Evolutionary conservation across 2,888 invertebrate genomes (phyloP).

Genomic region (Sarcophaga rosellei): DNA sequence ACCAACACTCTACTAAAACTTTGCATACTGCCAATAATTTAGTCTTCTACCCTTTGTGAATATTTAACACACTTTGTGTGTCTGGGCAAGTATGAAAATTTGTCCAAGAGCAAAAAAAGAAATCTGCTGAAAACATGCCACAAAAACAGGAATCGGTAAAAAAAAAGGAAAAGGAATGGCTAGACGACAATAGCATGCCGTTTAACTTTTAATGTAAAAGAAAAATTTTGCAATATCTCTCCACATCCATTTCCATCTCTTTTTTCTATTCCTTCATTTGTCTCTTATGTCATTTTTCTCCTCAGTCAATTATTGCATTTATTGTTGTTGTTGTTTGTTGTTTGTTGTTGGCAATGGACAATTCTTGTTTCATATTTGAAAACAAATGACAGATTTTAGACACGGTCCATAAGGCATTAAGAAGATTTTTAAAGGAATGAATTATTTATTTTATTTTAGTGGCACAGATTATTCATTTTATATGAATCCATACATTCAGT

Average conservation of each 20-base stretch:
- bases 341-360: constrained; percentile 10
- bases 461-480: not conserved
- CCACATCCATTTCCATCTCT: not conserved
- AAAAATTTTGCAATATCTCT: constrained; percentile 8
- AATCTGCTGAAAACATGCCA: constrained; percentile 2
- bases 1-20: not conserved
- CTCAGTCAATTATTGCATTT: not conserved
- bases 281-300: constrained; percentile 11
- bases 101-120: too few relatives aligned
- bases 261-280: not conserved
- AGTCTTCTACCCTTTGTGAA: not conserved
- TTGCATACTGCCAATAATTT: constrained; percentile 17
- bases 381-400: not conserved
- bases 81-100: not conserved
- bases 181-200: not conserved
- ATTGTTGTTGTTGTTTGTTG: not conserved
- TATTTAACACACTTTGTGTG: constrained; percentile 28
- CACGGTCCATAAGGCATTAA: not conserved
- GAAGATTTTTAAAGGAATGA: not conserved
- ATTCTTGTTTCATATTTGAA: not conserved
- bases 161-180: not conserved
- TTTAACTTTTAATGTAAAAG: not conserved
- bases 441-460: not conserved
- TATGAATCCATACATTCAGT: not conserved
- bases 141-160: not conserved